Percentiles rank a stretch among this genome's conserved stretches.
Evolutionary conservation across 1,140 invertebrate species (phyloP).

Genomic region (Scaptomyza montana): DNA sequence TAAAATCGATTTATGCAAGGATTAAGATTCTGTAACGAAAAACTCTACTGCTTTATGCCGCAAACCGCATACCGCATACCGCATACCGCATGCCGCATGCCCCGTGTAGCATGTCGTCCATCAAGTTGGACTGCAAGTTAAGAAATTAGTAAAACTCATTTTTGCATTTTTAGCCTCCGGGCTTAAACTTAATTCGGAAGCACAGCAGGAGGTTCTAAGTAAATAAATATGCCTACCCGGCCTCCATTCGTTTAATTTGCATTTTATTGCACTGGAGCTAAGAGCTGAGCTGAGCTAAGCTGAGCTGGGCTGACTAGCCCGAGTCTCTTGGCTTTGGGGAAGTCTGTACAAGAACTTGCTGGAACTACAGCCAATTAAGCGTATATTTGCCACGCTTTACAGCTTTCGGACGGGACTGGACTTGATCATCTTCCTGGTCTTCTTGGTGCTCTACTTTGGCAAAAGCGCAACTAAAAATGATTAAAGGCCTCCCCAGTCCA

Average conservation of each 20-base stretch:
- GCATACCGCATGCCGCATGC: neutral
- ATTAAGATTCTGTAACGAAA: slow-evolving; percentile 73
- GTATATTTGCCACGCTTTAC: slow-evolving; percentile 83
- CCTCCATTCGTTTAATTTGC: slow-evolving; percentile 78
- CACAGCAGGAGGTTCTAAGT: slow-evolving; percentile 84
- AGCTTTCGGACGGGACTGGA: slow-evolving; percentile 47
- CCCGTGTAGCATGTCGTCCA: slow-evolving; percentile 69
- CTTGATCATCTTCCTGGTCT: slow-evolving; percentile 16
- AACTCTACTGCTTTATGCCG: slow-evolving; percentile 1
- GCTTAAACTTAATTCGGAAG: slow-evolving; percentile 84
- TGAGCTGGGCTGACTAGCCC: neutral
- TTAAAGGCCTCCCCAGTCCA: slow-evolving; percentile 62
- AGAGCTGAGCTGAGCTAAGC: neutral
- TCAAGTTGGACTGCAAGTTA: slow-evolving; percentile 64
- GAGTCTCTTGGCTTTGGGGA: neutral
- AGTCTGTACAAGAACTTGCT: slow-evolving; percentile 6
- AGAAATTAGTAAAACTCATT: slow-evolving; percentile 84
- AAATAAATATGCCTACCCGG: slow-evolving; percentile 77
- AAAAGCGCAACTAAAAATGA: slow-evolving; percentile 69
- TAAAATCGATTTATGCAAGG: slow-evolving; percentile 83
- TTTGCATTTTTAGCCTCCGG: slow-evolving; percentile 83
- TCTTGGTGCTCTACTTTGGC: slow-evolving; percentile 68
- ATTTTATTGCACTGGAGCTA: slow-evolving; percentile 74
- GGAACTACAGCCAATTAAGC: slow-evolving; percentile 78
- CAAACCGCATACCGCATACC: neutral